Conservation (phyloP, 2,888 invertebrate species). For the Amorpha juglandis region DNA sequence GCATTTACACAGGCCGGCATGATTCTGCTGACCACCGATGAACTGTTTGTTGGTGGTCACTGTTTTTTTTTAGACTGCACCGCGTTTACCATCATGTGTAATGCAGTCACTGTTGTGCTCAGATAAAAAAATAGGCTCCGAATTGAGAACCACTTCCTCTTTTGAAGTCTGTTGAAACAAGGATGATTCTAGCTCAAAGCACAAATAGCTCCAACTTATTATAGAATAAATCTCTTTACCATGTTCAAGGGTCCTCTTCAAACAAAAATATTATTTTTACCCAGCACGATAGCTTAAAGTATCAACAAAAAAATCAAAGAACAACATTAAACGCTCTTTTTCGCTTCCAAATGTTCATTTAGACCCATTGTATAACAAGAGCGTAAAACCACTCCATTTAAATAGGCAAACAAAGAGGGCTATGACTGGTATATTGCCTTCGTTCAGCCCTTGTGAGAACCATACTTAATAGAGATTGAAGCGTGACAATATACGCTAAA, state of each 20-base stretch:
- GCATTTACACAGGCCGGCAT: no score
- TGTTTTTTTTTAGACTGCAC: no score
- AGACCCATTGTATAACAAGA: not conserved
- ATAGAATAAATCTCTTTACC: not conserved
- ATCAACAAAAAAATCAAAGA: not conserved
- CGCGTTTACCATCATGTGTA: no score
- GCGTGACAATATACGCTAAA: constrained; percentile 31
- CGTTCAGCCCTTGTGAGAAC: not conserved
- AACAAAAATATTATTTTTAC: not conserved
- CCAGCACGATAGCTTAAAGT: not conserved
- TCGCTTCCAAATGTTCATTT: not conserved
- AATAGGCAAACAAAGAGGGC: constrained; percentile 5
- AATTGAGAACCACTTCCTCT: no score
- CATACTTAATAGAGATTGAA: constrained; percentile 17
- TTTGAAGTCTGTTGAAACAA: no score
- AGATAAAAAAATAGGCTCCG: no score
- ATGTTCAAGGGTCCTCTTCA: not conserved
- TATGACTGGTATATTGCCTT: not conserved
- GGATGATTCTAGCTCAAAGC: no score
- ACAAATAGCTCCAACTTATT: not conserved
- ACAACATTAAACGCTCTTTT: not conserved
- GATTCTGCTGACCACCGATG: no score
- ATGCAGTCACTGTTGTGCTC: no score
- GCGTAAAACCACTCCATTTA: constrained; percentile 1
- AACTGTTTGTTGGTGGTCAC: no score